Conservation (phyloP, 1,140 invertebrate species). For the Halyomorpha halys region DNA sequence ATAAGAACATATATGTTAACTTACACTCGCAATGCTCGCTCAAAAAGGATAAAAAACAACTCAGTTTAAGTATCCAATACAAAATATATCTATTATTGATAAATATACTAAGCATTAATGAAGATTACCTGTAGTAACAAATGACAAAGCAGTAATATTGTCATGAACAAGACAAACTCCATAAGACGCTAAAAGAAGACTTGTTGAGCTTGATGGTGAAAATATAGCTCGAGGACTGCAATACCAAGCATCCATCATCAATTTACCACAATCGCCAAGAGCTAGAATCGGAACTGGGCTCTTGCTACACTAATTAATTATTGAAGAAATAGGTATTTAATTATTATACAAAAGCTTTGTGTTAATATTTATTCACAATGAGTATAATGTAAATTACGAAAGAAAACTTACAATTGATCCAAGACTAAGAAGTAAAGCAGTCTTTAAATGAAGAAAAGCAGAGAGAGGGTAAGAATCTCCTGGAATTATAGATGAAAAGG, state of each 20-base stretch:
- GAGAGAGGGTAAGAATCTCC: not conserved
- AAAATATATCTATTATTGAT: too few species aligned
- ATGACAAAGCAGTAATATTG: not conserved
- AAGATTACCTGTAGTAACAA: not conserved
- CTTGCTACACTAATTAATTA: constrained; percentile 3
- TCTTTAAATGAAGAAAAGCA: constrained; percentile 15
- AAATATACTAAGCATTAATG: not conserved
- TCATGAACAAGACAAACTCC: constrained; percentile 4
- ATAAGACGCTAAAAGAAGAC: not conserved
- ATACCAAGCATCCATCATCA: constrained; percentile 4
- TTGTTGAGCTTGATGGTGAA: not conserved
- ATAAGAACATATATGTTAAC: too few species aligned
- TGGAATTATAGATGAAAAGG: not conserved
- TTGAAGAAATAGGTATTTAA: not conserved
- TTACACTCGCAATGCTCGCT: too few species aligned
- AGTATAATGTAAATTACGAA: not conserved
- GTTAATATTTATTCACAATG: not conserved
- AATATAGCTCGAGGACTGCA: not conserved
- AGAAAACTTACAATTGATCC: constrained; percentile 12
- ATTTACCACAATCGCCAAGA: constrained; percentile 6
- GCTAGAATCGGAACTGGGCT: constrained; percentile 13
- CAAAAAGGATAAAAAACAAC: too few species aligned
- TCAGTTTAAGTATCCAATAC: too few species aligned
- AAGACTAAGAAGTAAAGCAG: constrained; percentile 20
- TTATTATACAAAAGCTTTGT: not conserved